Evolutionary conservation across 2,888 invertebrate genomes (phyloP).

Genomic region (Nesidiocoris tenuis): DNA sequence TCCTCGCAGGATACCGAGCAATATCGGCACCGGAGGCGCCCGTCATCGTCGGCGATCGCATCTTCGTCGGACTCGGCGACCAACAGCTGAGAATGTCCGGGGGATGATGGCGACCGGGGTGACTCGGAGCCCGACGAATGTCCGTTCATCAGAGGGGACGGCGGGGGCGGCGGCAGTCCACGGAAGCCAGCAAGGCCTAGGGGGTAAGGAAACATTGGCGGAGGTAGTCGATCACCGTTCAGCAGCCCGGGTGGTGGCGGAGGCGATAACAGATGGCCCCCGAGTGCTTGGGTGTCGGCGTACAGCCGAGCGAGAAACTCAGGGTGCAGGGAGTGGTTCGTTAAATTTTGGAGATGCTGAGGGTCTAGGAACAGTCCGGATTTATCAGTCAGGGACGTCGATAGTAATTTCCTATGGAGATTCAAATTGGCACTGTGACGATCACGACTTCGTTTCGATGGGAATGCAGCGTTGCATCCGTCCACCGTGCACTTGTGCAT

Average conservation of each 20-base stretch:
- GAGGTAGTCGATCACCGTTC: slow-evolving; percentile 57
- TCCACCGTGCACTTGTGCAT: slow-evolving; percentile 95
- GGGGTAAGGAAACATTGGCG: slow-evolving; percentile 62
- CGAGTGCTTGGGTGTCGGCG: slow-evolving; percentile 62
- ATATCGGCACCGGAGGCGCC: slow-evolving; percentile 68
- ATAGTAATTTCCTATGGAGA: slow-evolving; percentile 84
- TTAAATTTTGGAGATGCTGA: slow-evolving; percentile 60
- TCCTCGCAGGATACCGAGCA: slow-evolving; percentile 67
- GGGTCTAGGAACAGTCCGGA: slow-evolving; percentile 55
- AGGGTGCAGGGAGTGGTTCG: slow-evolving; percentile 61
- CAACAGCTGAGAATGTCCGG: slow-evolving; percentile 55
- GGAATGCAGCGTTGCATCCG: slow-evolving; percentile 92
- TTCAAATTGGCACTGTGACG: slow-evolving; percentile 89
- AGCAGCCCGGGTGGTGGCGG: slow-evolving; percentile 57
- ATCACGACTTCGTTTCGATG: slow-evolving; percentile 88
- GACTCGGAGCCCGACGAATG: slow-evolving; percentile 49
- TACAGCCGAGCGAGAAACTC: slow-evolving; percentile 77
- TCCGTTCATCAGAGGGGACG: slow-evolving; percentile 52
- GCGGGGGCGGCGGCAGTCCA: slow-evolving; percentile 57
- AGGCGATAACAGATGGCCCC: slow-evolving; percentile 57
- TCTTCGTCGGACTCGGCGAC: slow-evolving; percentile 69
- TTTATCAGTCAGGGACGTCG: slow-evolving; percentile 59
- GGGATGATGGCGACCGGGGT: slow-evolving; percentile 51
- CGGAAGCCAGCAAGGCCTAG: slow-evolving; percentile 62
- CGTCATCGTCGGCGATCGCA: slow-evolving; percentile 66